Evolutionary conservation across 2,113 vertebrate genomes (phyloP).

Genomic region (Halichoeres trimaculatus): DNA sequence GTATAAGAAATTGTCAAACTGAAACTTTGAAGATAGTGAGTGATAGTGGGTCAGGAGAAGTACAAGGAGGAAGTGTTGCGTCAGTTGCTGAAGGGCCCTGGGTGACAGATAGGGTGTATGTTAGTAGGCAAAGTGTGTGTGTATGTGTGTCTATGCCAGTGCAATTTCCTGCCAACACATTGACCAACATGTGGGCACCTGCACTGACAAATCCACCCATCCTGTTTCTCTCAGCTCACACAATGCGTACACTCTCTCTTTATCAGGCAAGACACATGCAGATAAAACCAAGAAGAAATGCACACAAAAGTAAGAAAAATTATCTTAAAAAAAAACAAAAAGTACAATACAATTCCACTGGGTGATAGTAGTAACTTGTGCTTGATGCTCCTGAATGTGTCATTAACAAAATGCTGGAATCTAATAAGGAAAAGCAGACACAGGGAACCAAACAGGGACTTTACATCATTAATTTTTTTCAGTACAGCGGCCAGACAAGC

Average conservation of each 20-base stretch:
- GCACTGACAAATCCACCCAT: conserved; percentile 76
- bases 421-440: conserved; percentile 35
- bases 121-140: conserved; percentile 52
- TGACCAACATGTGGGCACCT: conserved; percentile 79
- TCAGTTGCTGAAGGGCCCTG: conserved; percentile 32
- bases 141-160: conserved; percentile 67
- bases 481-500: conserved; percentile 62
- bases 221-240: conserved; percentile 73
- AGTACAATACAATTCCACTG: conserved; percentile 39
- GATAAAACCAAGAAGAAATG: conserved; percentile 7
- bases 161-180: conserved; percentile 76
- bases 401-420: conserved; percentile 66
- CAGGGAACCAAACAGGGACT: conserved; percentile 56
- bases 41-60: conserved; percentile 45
- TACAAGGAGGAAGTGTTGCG: conserved; percentile 68
- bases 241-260: conserved; percentile 25
- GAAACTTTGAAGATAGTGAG: conserved; percentile 17
- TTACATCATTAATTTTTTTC: conserved; percentile 47
- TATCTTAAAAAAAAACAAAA: too few relatives aligned
- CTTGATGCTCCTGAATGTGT: conserved; percentile 58
- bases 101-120: conserved; percentile 60
- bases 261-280: not conserved
- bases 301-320: not conserved
- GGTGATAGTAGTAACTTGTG: conserved; percentile 30
- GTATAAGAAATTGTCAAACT: conserved; percentile 1